A percentile compares a stretch with the other conserved stretches of the same genome.
These are phyloP conservation scores for Ptychobarbus kaznakovi DNA, from an alignment of 2,797 vertebrate genomes.

Conservation along the genomic window DNA sequence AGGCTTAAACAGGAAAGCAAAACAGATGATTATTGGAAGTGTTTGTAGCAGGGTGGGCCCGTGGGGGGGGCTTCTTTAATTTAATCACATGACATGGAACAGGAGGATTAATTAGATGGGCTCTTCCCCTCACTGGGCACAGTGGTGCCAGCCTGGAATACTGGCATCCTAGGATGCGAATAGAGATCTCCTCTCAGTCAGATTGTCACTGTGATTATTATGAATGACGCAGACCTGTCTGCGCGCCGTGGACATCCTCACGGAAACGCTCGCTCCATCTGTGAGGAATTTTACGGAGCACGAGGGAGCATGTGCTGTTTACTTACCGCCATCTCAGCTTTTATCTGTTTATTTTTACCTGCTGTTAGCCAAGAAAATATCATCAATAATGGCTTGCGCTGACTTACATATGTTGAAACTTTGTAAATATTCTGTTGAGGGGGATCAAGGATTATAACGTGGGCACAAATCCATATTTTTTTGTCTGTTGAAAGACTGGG, in stretches of 20 bases:
- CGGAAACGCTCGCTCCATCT: conserved; percentile 27
- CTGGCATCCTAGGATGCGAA: conserved; percentile 82
- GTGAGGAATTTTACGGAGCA: conserved; percentile 27
- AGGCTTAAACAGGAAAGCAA: conserved; percentile 97
- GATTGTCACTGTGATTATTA: conserved; percentile 79
- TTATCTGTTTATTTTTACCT: conserved; percentile 26
- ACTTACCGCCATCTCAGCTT: conserved; percentile 20
- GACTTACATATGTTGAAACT: conserved; percentile 29
- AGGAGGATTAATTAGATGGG: conserved; percentile 96
- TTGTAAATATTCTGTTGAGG: conserved; percentile 28
- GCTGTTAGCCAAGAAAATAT: conserved; percentile 33
- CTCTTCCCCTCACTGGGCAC: conserved; percentile 84
- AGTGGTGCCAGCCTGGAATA: conserved; percentile 75
- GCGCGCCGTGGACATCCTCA: not conserved
- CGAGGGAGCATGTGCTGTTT: conserved; percentile 37
- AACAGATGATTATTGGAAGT: conserved; percentile 93
- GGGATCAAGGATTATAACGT: conserved; percentile 22
- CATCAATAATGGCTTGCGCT: not conserved
- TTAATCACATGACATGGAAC: conserved; percentile 93
- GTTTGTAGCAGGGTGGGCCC: conserved; percentile 90
- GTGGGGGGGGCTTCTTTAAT: conserved; percentile 82
- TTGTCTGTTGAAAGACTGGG: not conserved
- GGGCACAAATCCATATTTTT: conserved; percentile 20
- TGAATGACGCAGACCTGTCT: conserved; percentile 44
- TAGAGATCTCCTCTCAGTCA: conserved; percentile 76